phyloP scores from a whole-genome alignment of 2,797 vertebrate genomes.

The Sebastes itinus region DNA sequence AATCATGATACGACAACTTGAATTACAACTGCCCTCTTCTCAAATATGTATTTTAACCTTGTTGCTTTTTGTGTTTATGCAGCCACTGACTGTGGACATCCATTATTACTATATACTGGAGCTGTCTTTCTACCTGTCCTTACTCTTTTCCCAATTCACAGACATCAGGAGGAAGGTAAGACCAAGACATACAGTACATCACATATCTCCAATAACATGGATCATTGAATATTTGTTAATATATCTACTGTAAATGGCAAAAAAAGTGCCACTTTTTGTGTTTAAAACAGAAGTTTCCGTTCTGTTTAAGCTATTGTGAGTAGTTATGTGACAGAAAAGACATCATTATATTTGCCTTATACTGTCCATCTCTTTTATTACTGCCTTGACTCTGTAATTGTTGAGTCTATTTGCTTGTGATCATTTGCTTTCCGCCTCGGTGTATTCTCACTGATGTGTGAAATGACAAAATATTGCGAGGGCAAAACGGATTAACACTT shows the following conservation, averaged over 20 bases:
- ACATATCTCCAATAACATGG: not conserved
- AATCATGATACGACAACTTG: not conserved
- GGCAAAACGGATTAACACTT: conserved; percentile 8
- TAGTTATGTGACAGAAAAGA: not conserved
- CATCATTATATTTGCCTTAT: conserved; percentile 1
- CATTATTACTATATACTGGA: conserved; percentile 98
- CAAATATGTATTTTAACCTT: conserved; percentile 21
- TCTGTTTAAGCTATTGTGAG: not conserved
- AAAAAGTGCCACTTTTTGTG: not conserved
- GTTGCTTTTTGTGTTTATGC: conserved; percentile 58
- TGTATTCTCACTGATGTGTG: conserved; percentile 34
- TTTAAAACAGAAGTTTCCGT: not conserved
- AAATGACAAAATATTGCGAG: conserved; percentile 23
- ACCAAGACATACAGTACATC: not conserved
- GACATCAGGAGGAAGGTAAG: conserved; percentile 99
- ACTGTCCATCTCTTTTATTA: conserved; percentile 1
- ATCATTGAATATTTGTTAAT: not conserved
- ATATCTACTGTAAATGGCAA: not conserved
- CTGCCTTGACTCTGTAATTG: not conserved
- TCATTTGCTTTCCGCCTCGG: conserved; percentile 10
- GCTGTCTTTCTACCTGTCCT: conserved; percentile 96
- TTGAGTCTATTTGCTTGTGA: conserved; percentile 10
- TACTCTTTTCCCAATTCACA: conserved; percentile 97
- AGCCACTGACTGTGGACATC: conserved; percentile 94
- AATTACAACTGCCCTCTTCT: not conserved